A percentile compares a stretch with the other conserved stretches of the same genome.
phyloP scores from a whole-genome alignment of 2,888 invertebrate genomes.

The Diachrysia chrysitis region DNA sequence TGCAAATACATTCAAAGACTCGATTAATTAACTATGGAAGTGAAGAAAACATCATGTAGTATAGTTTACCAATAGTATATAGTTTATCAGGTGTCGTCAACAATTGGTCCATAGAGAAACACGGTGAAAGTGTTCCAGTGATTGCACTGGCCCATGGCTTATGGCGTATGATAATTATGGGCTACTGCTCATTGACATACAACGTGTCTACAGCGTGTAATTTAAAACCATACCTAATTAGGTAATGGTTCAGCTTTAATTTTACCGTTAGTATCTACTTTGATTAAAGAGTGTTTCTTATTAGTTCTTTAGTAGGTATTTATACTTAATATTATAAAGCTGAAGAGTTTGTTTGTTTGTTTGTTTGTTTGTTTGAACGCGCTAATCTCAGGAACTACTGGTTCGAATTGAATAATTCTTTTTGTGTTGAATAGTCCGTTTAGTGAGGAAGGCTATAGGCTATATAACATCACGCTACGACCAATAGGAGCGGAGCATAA shows the following conservation, averaged over 20 bases:
- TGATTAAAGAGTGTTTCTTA: background rate
- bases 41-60: slow-evolving; percentile 33
- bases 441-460: too few relatives aligned
- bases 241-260: too few relatives aligned
- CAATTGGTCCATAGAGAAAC: slow-evolving; percentile 78
- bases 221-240: too few relatives aligned
- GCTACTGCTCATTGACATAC: slow-evolving; percentile 25
- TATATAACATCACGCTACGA: too few relatives aligned
- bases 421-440: too few relatives aligned
- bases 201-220: slow-evolving; percentile 22
- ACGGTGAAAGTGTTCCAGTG: slow-evolving; percentile 55
- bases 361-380: too few relatives aligned
- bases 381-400: too few relatives aligned
- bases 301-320: too few relatives aligned
- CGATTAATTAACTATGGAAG: slow-evolving; percentile 51
- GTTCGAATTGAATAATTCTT: too few relatives aligned
- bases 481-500: too few relatives aligned
- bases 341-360: too few relatives aligned
- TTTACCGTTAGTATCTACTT: background rate
- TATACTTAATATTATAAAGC: too few relatives aligned
- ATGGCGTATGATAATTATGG: slow-evolving; percentile 68
- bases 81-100: slow-evolving; percentile 75
- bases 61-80: slow-evolving; percentile 54
- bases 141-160: slow-evolving; percentile 35
- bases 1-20: slow-evolving; percentile 39